Base-by-base conservation (phyloP, 2,888 invertebrate genomes). In the Calameuta pallipes region DNA sequence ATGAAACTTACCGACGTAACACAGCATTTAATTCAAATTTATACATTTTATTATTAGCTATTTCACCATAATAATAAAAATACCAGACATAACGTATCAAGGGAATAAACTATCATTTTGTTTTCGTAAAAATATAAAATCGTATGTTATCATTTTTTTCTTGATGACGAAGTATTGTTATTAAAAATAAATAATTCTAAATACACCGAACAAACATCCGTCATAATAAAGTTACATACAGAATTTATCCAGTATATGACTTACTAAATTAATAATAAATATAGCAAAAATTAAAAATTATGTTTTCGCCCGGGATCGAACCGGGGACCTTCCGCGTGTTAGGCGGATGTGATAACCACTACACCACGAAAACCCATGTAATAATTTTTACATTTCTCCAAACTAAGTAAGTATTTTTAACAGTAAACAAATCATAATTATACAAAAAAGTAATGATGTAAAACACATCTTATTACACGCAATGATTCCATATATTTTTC, bases 321-420 rank as follows among this genome's bases (percentile, higher is more conserved):
- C 75, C 73, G 74, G 76, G 74, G 76, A 76, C 76, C 77, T 1
- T n/a, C 41, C 75, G 96, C 96, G 96, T 96, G 96, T 96, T 95
- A 96, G 95, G 96, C 96, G 95, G 96, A 96, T 95, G 96, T 96
- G 96, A 96, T 96, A 96, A 96, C 96, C 96, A 95, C 96, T 96
- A 96, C 96, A 96, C 95, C 95, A 96, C 95, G 95, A 95, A 95
- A 95, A 95, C 95, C 0, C 23, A 2, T 56, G 0, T 0, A 0
- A 0, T 2, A 23, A 1, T 2, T 23, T 56, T 56, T 23, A 56
- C 3, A 2, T 23, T 56, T 56, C 1, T 36, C 36, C 1, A 12
- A 12, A 12, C 0, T 36, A 36, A 12, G 36, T 12, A 36, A 12
- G 12, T 36, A 12, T 36, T 9, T 56, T 1, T 56, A 56, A 23